Base-by-base conservation (phyloP, 2,888 invertebrate genomes). In the Catocala sponsa region DNA sequence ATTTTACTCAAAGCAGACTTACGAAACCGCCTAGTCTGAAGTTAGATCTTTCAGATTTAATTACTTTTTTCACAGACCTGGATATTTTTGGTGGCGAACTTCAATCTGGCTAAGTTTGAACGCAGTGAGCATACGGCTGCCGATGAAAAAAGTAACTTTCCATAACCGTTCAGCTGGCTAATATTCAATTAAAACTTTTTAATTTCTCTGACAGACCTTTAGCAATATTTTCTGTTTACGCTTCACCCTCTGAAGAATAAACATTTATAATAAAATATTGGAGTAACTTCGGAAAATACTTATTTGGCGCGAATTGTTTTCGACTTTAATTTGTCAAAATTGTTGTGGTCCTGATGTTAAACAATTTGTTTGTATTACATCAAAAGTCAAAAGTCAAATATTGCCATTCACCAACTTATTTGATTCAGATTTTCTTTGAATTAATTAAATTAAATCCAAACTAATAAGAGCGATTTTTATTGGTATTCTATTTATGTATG, bases 141-240 rank as follows among this genome's bases (percentile, higher is more conserved):
- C 65, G 63, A 65, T 75, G 81, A 81, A 80, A 69, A 76, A 82
- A 85, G 82, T 85, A 74, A 83, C 85, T 86, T 85, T 80, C 76
- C 70, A 76, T 83, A 79, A 83, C 80, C 82, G 86, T 85, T 88
- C 86, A 85, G 82, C 85, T 85, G 88, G 85, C 88, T 91, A 91
- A 90, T 91, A 91, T 91, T 91, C 89, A 91, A 91, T 92, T 91
- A 91, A 90, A 92, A 91, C 84, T 91, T 92, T 90, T 87, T 86
- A 90, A 89, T 91, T 90, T 91, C 77, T 66, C 82, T 75, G 75
- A 69, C 76, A 82, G 84, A 84, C 83, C 84, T 83, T 82, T 80
- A 75, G 87, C 85, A 84, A 89, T 89, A 90, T 89, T 90, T 88
- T 85, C 79, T 87, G 87, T 88, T 88, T 88, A 85, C 83, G 83